These are phyloP conservation scores for Zophobas atratus DNA, from an alignment of 1,140 invertebrate genomes.

Conservation along the genomic window DNA sequence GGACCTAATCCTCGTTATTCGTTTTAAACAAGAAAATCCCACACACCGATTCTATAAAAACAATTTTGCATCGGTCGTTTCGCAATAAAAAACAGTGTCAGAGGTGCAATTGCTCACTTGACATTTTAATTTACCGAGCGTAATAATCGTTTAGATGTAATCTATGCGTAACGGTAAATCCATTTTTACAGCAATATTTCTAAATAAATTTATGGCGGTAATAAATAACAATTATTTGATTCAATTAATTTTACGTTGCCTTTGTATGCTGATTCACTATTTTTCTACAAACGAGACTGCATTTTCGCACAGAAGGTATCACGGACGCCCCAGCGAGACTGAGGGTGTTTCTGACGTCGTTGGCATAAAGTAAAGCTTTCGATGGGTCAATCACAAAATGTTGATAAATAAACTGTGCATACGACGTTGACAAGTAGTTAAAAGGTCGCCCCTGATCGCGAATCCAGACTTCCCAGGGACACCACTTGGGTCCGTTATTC, in stretches of 20 bases:
- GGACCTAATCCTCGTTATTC: background rate
- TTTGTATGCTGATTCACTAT: background rate
- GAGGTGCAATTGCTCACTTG: background rate
- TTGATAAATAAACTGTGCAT: too few relatives aligned
- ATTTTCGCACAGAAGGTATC: too few relatives aligned
- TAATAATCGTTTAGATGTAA: conserved; percentile 25
- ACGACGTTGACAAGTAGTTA: too few relatives aligned
- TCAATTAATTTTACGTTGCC: conserved; percentile 7
- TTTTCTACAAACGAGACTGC: background rate
- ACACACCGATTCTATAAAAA: background rate
- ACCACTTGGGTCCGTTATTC: too few relatives aligned
- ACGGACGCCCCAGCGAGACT: too few relatives aligned
- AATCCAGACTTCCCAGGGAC: too few relatives aligned
- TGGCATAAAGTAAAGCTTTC: too few relatives aligned
- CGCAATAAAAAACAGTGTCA: background rate
- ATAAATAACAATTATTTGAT: conserved; percentile 21
- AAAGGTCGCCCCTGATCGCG: too few relatives aligned
- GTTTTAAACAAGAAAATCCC: background rate
- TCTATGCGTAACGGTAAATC: conserved; percentile 21
- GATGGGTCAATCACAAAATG: too few relatives aligned
- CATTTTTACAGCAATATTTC: conserved; percentile 16
- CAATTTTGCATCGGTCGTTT: too few relatives aligned
- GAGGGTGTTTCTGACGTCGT: too few relatives aligned
- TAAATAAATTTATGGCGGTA: conserved; percentile 25
- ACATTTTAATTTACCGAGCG: conserved; percentile 10